A percentile compares a stretch with the other conserved stretches of the same genome.
Conservation (phyloP, 2,113 vertebrate genomes). For the Benitochromis conjunctus region DNA sequence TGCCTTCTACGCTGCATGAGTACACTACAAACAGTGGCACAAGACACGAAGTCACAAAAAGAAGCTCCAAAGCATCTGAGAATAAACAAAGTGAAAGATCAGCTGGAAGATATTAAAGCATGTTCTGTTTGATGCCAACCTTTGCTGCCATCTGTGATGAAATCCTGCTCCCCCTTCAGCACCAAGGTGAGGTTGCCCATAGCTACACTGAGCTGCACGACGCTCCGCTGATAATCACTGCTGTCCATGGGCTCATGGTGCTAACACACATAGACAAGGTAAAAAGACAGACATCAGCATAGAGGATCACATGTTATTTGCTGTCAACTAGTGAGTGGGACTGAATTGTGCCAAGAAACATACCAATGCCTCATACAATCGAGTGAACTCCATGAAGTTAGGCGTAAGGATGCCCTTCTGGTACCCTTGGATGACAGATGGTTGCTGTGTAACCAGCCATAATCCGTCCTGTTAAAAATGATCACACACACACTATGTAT, state of each 20-base stretch:
- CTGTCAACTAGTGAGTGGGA: not conserved
- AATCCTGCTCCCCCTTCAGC: slow-evolving; percentile 89
- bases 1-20: slow-evolving; percentile 84
- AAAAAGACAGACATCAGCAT: not conserved
- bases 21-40: slow-evolving; percentile 72
- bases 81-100: not conserved
- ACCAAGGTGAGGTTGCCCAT: slow-evolving; percentile 92
- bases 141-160: slow-evolving; percentile 88
- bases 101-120: not conserved
- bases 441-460: slow-evolving; percentile 89
- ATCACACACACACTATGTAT: not conserved
- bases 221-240: slow-evolving; percentile 75
- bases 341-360: slow-evolving; percentile 33
- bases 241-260: slow-evolving; percentile 80
- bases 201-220: slow-evolving; percentile 85
- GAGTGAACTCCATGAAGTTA: slow-evolving; percentile 90
- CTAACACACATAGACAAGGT: slow-evolving; percentile 58
- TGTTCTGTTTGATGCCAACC: slow-evolving; percentile 71
- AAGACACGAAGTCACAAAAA: not conserved
- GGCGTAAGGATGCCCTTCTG: slow-evolving; percentile 90
- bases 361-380: slow-evolving; percentile 91
- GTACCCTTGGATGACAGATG: slow-evolving; percentile 89
- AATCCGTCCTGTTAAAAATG: slow-evolving; percentile 84
- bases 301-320: not conserved
- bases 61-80: not conserved